Evolutionary conservation across 2,113 vertebrate genomes (phyloP).

Genomic region (Microtus montanus): DNA sequence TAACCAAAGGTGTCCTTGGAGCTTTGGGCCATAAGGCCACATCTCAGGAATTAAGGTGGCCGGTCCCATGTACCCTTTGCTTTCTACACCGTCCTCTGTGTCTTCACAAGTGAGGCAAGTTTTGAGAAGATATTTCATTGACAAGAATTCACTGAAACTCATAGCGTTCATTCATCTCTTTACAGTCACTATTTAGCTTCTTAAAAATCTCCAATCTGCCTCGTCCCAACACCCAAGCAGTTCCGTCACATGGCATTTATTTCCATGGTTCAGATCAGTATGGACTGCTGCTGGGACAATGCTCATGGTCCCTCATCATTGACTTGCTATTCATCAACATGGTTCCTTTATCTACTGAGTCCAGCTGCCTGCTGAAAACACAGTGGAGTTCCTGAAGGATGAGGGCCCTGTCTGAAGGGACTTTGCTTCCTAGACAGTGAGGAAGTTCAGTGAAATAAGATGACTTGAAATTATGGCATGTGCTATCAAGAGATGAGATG

Average conservation of each 20-base stretch:
- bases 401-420: not conserved
- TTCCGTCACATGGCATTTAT: not conserved
- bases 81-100: not conserved
- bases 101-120: too few species aligned
- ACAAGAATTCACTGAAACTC: not conserved
- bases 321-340: too few species aligned
- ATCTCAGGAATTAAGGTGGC: not conserved
- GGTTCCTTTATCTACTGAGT: not conserved
- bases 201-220: not conserved
- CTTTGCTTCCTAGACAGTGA: not conserved
- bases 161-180: not conserved
- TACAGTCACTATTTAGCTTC: not conserved
- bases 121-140: not conserved
- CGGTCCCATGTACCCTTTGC: not conserved
- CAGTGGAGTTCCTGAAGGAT: not conserved
- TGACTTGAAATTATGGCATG: not conserved
- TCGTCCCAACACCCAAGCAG: not conserved
- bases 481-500: not conserved
- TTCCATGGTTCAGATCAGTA: not conserved
- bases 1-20: not conserved
- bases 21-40: not conserved
- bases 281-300: not conserved
- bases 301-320: too few species aligned
- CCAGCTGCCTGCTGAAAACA: not conserved
- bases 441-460: not conserved